phyloP scores from a whole-genome alignment of 2,797 vertebrate species.

The Cryptoprocta ferox region DNA sequence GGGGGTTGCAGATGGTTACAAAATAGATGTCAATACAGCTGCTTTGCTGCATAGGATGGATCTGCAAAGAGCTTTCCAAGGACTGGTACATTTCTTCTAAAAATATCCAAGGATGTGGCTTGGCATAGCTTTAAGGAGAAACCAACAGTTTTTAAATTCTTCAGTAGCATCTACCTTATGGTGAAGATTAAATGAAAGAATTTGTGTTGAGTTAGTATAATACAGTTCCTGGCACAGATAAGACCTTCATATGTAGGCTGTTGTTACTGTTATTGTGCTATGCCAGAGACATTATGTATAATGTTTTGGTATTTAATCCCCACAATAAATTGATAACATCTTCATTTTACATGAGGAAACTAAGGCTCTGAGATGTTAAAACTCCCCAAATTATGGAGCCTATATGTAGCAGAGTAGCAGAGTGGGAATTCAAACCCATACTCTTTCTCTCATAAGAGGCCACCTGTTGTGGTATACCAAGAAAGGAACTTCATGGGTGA shows the following conservation, averaged over 20 bases:
- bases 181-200: slow-evolving; percentile 37
- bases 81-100: slow-evolving; percentile 43
- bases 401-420: neutral
- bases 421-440: neutral
- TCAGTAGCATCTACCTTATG: neutral
- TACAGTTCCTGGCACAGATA: neutral
- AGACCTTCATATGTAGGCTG: neutral
- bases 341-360: slow-evolving; percentile 33
- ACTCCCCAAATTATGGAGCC: neutral
- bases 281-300: neutral
- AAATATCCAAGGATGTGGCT: slow-evolving; percentile 35
- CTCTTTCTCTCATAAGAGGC: neutral
- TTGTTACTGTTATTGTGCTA: neutral
- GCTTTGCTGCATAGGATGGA: slow-evolving; percentile 5
- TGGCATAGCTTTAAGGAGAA: slow-evolving; percentile 33
- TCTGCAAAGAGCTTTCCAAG: slow-evolving; percentile 53
- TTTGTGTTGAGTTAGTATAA: neutral
- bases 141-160: slow-evolving; percentile 39
- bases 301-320: neutral
- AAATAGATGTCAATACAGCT: slow-evolving; percentile 48
- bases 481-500: neutral
- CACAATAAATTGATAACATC: neutral
- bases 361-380: neutral
- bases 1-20: neutral
- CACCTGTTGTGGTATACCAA: neutral